These are phyloP conservation scores for Caenorhabditis parvicauda DNA, from an alignment of 2,888 invertebrate genomes.

Conservation along the genomic window DNA sequence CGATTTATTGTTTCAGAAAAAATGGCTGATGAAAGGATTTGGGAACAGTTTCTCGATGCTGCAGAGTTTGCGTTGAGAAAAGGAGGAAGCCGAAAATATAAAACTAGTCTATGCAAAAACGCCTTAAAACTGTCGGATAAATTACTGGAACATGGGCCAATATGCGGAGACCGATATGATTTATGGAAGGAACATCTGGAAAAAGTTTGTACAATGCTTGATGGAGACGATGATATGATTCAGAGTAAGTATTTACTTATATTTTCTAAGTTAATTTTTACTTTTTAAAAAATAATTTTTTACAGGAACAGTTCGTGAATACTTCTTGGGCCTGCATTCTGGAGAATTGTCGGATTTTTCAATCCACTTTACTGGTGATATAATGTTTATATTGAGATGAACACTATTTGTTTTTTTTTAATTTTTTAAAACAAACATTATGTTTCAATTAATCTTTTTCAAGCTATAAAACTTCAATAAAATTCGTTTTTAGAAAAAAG, in stretches of 20 bases:
- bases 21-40: constrained; percentile 7
- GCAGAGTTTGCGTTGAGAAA: constrained; percentile 2
- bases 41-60: constrained; percentile 9
- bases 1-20: constrained; percentile 11
- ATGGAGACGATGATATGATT: constrained; percentile 16
- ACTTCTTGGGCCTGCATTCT: constrained; percentile 18
- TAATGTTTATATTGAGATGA: constrained; percentile 14
- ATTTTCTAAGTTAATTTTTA: constrained; percentile 12
- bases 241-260: constrained; percentile 13
- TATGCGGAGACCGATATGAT: constrained; percentile 6
- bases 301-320: constrained; percentile 17
- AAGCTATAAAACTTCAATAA: constrained; percentile 20
- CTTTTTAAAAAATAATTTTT: constrained; percentile 1
- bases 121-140: constrained; percentile 11
- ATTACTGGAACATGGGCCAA: constrained; percentile 2
- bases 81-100: constrained; percentile 5
- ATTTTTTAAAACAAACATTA: constrained; percentile 18
- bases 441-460: constrained; percentile 20
- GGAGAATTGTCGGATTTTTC: constrained; percentile 16
- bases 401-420: constrained; percentile 10
- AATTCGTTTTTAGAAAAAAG: constrained; percentile 20
- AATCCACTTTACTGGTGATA: constrained; percentile 15
- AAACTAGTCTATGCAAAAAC: constrained; percentile 4
- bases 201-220: constrained; percentile 13
- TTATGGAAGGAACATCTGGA: constrained; percentile 8